These are phyloP conservation scores for Tetanocera ferruginea DNA, from an alignment of 2,888 invertebrate genomes.

Conservation along the genomic window DNA sequence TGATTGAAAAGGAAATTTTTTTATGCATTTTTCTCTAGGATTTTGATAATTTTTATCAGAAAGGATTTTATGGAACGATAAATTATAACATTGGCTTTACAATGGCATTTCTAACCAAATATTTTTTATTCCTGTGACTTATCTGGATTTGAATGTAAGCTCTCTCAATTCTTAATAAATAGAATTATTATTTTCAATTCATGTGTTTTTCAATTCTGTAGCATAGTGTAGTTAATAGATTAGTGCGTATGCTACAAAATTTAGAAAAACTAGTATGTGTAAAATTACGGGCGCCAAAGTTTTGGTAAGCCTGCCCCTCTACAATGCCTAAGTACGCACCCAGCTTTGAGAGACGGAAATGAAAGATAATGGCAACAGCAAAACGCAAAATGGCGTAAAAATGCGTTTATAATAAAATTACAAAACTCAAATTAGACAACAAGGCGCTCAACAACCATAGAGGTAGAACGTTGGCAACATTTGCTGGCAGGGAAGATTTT, in stretches of 20 bases:
- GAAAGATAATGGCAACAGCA: neutral
- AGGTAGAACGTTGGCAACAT: neutral
- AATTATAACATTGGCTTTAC: too few species aligned
- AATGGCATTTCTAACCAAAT: too few species aligned
- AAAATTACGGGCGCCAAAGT: neutral
- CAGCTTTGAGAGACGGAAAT: neutral
- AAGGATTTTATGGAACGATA: too few species aligned
- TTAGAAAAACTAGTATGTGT: neutral
- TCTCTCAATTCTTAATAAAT: too few species aligned
- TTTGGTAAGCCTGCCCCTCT: neutral
- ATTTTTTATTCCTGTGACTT: too few species aligned
- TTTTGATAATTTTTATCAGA: too few species aligned
- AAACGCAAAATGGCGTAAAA: neutral
- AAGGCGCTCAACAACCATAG: neutral
- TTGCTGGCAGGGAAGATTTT: neutral
- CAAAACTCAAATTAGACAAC: constrained; percentile 4
- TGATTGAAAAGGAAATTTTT: too few species aligned
- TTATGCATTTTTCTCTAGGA: too few species aligned
- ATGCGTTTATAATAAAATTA: constrained; percentile 17
- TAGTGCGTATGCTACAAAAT: neutral
- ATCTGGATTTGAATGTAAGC: too few species aligned
- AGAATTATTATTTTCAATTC: neutral
- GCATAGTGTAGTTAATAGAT: neutral
- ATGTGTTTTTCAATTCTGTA: neutral
- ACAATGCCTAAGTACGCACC: too few species aligned